phyloP scores from a whole-genome alignment of 2,797 vertebrate species.

The Amblyopsis hoosieri region DNA sequence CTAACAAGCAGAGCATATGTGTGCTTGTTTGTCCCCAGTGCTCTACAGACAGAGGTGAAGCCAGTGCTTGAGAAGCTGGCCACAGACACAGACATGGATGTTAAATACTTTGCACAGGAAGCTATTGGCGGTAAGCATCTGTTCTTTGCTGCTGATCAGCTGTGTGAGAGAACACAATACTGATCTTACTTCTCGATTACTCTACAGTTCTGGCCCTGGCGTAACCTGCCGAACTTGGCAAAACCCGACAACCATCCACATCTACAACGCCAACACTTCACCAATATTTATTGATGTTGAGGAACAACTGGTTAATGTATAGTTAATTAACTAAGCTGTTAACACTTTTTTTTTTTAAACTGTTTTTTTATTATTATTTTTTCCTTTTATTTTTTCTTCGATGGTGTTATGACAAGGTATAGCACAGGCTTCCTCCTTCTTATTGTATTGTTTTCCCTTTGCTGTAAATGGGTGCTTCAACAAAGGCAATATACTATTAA shows the following conservation, averaged over 20 bases:
- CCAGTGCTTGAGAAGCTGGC: slow-evolving; percentile 88
- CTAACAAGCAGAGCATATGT: background rate
- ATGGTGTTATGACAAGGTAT: slow-evolving; percentile 53
- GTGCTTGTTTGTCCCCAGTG: slow-evolving; percentile 62
- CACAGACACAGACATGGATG: slow-evolving; percentile 89
- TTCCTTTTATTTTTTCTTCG: slow-evolving; percentile 41
- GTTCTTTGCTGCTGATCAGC: background rate
- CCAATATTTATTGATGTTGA: slow-evolving; percentile 85
- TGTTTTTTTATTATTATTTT: slow-evolving; percentile 17
- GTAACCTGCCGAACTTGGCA: slow-evolving; percentile 65
- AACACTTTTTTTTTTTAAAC: slow-evolving; percentile 50
- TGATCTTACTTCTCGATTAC: slow-evolving; percentile 19
- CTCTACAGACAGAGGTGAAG: slow-evolving; percentile 87
- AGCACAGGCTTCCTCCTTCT: slow-evolving; percentile 40
- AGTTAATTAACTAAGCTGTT: slow-evolving; percentile 59
- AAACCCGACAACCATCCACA: slow-evolving; percentile 50
- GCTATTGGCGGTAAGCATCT: slow-evolving; percentile 84
- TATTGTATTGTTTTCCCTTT: slow-evolving; percentile 33
- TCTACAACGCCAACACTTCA: slow-evolving; percentile 64
- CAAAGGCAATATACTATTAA: slow-evolving; percentile 45
- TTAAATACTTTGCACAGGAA: slow-evolving; percentile 94
- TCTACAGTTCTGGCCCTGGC: slow-evolving; percentile 82
- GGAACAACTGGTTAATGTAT: slow-evolving; percentile 78
- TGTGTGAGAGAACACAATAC: too few species aligned
- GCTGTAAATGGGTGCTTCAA: slow-evolving; percentile 71